Base-by-base conservation (phyloP, 2,888 invertebrate genomes). In the Leptodirus hochenwartii region DNA sequence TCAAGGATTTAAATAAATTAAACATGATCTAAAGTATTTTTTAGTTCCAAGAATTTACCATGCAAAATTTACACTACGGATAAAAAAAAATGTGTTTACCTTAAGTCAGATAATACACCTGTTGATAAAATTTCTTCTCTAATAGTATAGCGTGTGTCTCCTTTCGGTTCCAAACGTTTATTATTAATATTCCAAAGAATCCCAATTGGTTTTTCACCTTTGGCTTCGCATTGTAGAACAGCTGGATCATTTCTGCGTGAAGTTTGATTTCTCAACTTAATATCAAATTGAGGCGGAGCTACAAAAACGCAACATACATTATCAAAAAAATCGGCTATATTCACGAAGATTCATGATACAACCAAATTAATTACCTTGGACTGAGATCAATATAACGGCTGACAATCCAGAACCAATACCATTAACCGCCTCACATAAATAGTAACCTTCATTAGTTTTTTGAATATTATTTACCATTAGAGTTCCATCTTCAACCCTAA, bases 141-240 rank as follows among this genome's bases (percentile, higher is more conserved):
- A 39, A 81, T 80, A 6, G 81, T 81, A 54, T 80, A 81, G 28
- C 81, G 72, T 29, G 80, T 80, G 51, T 88, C 85, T 47, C 87
- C 85, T 58, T 87, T 85, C 29, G 85, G 78, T 55, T 90, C 88
- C 40, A 88, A 61, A 15, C 87, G 73, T 58, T 84, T 85, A 59
- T 84, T 85, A 59, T 88, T 85, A 72, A 87, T 87, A 60, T 85
- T 87, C 88, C 90, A 90, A 37, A 85, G 64, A 39, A 90, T 87
- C 41, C 87, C 87, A 53, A 90, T 88, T 17, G 90, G 90, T 65
- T 85, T 85, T 55, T 90, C 90, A 41, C 90, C 88, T 53, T 84
- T 84, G 17, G 88, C 87, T 59, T 85, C 84, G 53, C 90, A 90
- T 47, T 85, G 84, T 35, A 90, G 53, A 5, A 88, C 87, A 20